Evolutionary conservation across 2,888 invertebrate species (phyloP), one percentile per base, ranked within the genome.

Genomic region (Sarcophaga variegata): DNA sequence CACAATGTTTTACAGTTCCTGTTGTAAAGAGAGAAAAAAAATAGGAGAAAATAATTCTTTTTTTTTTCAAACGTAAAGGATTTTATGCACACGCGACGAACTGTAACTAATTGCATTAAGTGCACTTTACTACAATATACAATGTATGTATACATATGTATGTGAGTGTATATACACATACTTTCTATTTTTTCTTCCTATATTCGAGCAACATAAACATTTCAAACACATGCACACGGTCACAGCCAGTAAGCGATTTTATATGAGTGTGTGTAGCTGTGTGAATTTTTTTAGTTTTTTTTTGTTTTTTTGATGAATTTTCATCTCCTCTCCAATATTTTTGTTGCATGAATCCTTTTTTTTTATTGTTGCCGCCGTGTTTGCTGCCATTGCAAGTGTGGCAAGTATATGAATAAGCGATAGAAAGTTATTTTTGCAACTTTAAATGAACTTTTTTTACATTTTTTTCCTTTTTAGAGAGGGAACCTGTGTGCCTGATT

Each of bases 91-190:
- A 88, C 86, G 88, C 88, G 83, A 88, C 85, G 86, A 88, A 88
- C 86, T 82, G 88, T 83, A 81, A 88, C 87, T 88, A 88, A 88
- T 88, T 87, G 88, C 88, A 88, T 88, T 88, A 88, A 88, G 81
- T 82, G 86, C 81, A 82, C 78, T 80, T 69, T 66, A 72, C 22
- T 76, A 67, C 37, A 8, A 59, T 59, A n/a, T 27, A 63, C 64
- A 67, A 60, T 45, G 45, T 45, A 20, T 66, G 63, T 72, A 47
- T 59, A 37, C 67, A 37, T 17, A 64, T 10, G 37, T 27, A 6
- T 54, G 5, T 20, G 25, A 4, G 47, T 62, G 22, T 20, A 17
- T 59, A 22, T 62, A 14, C 3, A 12, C 47, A 74, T 49, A 49
- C 49, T 49, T 49, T 49, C 49, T 14, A 1, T 49, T 49, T 3